Evolutionary conservation across 2,888 invertebrate genomes (phyloP), one percentile per base, ranked within the genome.

Genomic region (Helicoverpa assulta): DNA sequence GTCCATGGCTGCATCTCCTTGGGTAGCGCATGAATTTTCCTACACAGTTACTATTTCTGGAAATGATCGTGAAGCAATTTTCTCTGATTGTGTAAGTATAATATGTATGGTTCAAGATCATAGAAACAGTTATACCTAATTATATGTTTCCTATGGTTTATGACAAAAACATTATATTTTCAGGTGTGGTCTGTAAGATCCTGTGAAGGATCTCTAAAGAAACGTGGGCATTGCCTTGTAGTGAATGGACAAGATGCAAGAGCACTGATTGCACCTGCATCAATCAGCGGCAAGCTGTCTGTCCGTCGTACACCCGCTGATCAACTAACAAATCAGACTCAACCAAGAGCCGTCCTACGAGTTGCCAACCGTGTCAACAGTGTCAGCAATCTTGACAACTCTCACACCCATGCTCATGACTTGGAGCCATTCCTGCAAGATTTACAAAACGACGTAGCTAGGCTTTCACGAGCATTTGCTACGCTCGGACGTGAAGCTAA

Each of bases 141-240:
- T 21, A n/a, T 43, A 50, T 18, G 14, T 10, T 50, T n/a, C n/a
- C 50, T 18, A 50, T 18, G 8, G 7, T 18, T 18, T 18, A 50
- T 18, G 18, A 10, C 18, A 18, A 50, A 18, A 50, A 18, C 18
- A 40, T 57, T 26, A 37, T 19, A 51, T 58, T 59, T 80, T 21
- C 84, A 95, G 95, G 95, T 94, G 16, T 94, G 93, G 93, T 94
- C 95, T 2, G 95, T 95, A 43, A 88, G 93, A 81, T 91, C 94
- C 7, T 95, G 95, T 78, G 95, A 95, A 82, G 95, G 95, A 0
- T 88, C 92, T n/a, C 86, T 95, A 19, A 94, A 92, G 81, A 94
- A 92, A 83, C 92, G 94, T 43, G 92, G 92, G 0, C 94, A 92
- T 78, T 93, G 93, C 70, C 81, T 95, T 65, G 61, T 86, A n/a